A percentile compares a stretch with the other conserved stretches of the same genome.
These are phyloP conservation scores for Eucriotettix oculatus DNA, from an alignment of 2,888 invertebrate genomes.

Conservation along the genomic window DNA sequence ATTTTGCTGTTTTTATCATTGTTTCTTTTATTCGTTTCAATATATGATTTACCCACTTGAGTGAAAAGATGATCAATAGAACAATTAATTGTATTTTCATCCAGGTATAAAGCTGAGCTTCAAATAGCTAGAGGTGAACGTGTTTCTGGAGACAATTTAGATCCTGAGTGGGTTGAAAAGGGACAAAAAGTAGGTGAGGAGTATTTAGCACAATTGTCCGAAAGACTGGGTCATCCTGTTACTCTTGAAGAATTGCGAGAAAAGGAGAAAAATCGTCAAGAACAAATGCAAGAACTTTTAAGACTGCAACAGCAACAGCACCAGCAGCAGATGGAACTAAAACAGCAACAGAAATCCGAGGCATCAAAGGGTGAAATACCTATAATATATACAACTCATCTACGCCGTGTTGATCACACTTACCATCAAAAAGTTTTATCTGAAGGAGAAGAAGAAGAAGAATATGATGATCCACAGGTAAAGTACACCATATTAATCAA, in stretches of 20 bases:
- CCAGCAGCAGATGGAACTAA: not conserved
- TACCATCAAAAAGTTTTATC: too few species aligned
- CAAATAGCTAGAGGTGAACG: not conserved
- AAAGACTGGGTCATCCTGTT: conserved; percentile 9
- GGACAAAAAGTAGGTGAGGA: conserved; percentile 10
- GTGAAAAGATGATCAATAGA: too few species aligned
- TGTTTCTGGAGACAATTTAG: not conserved
- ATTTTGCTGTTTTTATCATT: too few species aligned
- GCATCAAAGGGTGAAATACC: too few species aligned
- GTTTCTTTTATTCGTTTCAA: too few species aligned
- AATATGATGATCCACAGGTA: too few species aligned
- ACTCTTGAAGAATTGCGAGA: conserved; percentile 10
- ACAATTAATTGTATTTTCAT: not conserved
- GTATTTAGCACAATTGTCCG: conserved; percentile 10
- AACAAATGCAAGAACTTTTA: conserved; percentile 2
- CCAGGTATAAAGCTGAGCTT: conserved; percentile 7
- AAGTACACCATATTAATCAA: too few species aligned
- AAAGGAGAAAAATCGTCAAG: conserved; percentile 1
- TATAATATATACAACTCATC: too few species aligned
- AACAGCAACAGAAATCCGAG: too few species aligned
- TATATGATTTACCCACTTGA: too few species aligned
- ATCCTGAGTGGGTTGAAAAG: conserved; percentile 12
- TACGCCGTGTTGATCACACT: too few species aligned
- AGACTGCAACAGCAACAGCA: conserved; percentile 1
- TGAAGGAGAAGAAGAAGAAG: too few species aligned